Conservation (phyloP, 2,113 vertebrate species). For the Petromus typicus region DNA sequence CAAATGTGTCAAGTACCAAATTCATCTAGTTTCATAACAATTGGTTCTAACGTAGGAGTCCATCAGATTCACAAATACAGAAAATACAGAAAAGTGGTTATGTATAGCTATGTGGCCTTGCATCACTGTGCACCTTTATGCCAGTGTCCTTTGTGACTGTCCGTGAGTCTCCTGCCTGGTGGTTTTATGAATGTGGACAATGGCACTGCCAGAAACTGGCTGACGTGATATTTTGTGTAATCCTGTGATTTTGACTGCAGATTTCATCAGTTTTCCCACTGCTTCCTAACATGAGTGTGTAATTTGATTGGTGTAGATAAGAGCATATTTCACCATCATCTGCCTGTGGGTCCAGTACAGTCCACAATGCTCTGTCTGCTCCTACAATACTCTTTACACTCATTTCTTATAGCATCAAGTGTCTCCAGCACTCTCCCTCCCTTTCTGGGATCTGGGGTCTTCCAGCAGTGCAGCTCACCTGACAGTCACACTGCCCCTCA, state of each 20-base stretch:
- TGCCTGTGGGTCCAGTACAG: accelerated
- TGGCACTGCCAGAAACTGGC: background rate
- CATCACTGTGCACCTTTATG: accelerated
- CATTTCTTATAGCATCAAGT: background rate
- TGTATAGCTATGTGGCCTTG: background rate
- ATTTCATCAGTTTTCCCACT: background rate
- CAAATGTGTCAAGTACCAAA: background rate
- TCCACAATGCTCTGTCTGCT: background rate
- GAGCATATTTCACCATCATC: background rate
- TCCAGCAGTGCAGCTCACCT: background rate
- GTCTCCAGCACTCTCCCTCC: accelerated
- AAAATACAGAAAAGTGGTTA: background rate
- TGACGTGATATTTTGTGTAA: accelerated
- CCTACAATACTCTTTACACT: accelerated
- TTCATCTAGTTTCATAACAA: background rate
- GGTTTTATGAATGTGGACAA: background rate
- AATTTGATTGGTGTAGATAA: accelerated
- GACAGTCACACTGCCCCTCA: no score
- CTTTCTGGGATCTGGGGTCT: background rate
- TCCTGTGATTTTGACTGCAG: background rate
- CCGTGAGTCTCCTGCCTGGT: accelerated
- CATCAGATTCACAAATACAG: background rate
- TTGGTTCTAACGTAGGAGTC: background rate
- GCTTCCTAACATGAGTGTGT: background rate
- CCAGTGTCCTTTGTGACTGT: accelerated